Percentiles rank a stretch among this genome's conserved stretches.
These are phyloP conservation scores for Neoniphon sammara DNA, from an alignment of 2,797 vertebrate species.

Conservation along the genomic window DNA sequence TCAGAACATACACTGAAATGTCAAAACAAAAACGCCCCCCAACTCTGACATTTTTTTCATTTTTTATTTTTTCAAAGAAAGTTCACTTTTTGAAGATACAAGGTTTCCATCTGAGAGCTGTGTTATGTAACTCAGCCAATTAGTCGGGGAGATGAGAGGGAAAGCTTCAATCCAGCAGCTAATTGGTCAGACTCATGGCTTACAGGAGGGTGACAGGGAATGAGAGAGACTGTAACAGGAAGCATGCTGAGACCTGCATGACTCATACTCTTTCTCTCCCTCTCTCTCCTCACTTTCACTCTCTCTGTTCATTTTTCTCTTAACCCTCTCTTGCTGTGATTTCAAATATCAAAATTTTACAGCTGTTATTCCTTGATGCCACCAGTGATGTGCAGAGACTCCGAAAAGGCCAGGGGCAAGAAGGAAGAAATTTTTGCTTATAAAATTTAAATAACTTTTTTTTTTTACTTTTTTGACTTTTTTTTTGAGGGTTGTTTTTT, in stretches of 20 bases:
- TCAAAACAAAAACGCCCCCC: neutral
- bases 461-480: too few relatives aligned
- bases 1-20: neutral
- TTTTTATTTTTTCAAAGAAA: neutral
- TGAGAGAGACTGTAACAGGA: conserved; percentile 3
- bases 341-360: neutral
- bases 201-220: conserved; percentile 7
- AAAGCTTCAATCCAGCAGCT: conserved; percentile 17
- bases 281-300: conserved; percentile 4
- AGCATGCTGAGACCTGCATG: conserved; percentile 20
- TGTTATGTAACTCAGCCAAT: conserved; percentile 13
- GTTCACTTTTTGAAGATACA: neutral
- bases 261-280: neutral
- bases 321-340: conserved; percentile 6
- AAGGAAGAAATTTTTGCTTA: too few relatives aligned
- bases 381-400: too few relatives aligned
- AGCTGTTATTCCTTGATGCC: neutral
- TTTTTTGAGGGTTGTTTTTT: too few relatives aligned
- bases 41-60: too few relatives aligned
- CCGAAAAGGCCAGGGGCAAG: too few relatives aligned
- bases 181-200: conserved; percentile 13
- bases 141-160: conserved; percentile 13
- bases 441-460: too few relatives aligned
- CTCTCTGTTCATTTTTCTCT: neutral
- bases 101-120: neutral